Base-by-base conservation (phyloP, 2,888 invertebrate genomes). In the Margaritifera margaritifera region DNA sequence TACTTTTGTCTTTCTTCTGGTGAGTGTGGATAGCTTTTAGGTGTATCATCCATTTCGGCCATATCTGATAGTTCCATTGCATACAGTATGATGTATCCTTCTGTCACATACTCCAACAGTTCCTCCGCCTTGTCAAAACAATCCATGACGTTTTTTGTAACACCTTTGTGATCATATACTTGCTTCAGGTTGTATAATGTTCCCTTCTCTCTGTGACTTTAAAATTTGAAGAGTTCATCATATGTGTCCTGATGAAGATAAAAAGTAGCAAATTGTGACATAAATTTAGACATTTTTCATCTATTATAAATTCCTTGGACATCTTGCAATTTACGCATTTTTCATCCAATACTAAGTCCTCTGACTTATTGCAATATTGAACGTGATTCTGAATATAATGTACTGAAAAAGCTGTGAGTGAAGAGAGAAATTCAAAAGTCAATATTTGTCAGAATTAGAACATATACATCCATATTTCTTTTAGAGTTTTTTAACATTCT, bases 161-260 rank as follows among this genome's bases (percentile, higher is more conserved):
- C 65, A 52, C 66, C 57, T 52, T 54, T 64, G 53, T 68, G 42
- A 53, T 68, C 59, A 54, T 62, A 68, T 2, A 57, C 18, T 24
- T 72, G 61, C 50, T 66, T 64, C 15, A n/a, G n/a, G n/a, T n/a
- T n/a, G n/a, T 68, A 72, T 6, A 72, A 58, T n/a, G 68, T 72
- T 55, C 65, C 66, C 51, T 65, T 66, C 22, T 68, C 65, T 57
- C 67, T 67, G 20, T 59, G 60, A 31, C 67, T 67, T 51, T 72
- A 55, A 52, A 27, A 58, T 6, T 57, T 68, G 31, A 64, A 71
- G 51, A 64, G 57, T n/a, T 57, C 51, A 55, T 71, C 68, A 62
- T 57, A 71, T 15, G 62, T 71, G 31, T 71, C 71, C 71, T 66
- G 55, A 22, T 22, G 27, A 24, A 24, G 22, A 59, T n/a, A 15